Conservation (phyloP, 2,113 vertebrate genomes). For the Myotis yumanensis region DNA sequence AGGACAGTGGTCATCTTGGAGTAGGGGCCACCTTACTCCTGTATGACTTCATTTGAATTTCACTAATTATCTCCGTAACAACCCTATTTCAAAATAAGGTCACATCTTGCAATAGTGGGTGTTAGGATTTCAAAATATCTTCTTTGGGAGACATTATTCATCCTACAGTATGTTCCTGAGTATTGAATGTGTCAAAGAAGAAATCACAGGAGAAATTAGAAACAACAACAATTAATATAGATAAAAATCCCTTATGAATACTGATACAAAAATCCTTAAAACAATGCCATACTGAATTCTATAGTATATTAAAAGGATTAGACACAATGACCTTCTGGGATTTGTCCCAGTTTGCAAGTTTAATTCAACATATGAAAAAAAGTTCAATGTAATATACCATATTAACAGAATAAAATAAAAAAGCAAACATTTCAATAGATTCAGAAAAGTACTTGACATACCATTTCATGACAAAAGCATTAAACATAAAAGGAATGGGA, state of each 20-base stretch:
- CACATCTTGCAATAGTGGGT: neutral
- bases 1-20: neutral
- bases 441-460: neutral
- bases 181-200: neutral
- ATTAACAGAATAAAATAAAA: neutral
- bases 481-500: neutral
- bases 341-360: neutral
- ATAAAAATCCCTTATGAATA: neutral
- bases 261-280: neutral
- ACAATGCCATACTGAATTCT: neutral
- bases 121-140: neutral
- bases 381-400: neutral
- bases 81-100: neutral
- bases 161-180: neutral
- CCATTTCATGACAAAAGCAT: neutral
- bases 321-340: neutral
- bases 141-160: neutral
- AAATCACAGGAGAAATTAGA: neutral
- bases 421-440: neutral
- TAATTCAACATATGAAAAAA: neutral
- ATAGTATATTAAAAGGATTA: neutral
- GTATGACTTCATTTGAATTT: neutral
- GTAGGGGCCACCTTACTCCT: neutral
- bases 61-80: neutral
- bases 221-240: neutral